Base-by-base conservation (phyloP, 2,797 vertebrate species). In the Tokudaia tokunoshimensis region DNA sequence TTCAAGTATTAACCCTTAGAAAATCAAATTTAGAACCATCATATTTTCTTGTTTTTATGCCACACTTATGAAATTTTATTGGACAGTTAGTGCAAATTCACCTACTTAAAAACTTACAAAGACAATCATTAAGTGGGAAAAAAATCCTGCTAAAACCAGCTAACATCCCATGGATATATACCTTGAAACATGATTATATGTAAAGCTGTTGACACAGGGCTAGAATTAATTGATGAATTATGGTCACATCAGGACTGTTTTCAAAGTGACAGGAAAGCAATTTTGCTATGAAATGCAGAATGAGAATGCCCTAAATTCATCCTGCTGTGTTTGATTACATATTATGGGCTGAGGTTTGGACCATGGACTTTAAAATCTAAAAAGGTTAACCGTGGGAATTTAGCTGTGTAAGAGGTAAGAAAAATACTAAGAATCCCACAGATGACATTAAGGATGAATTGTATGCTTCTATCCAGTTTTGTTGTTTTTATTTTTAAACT, bases 141-240 rank as follows among this genome's bases (percentile, higher is more conserved):
- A 1, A 72, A 0, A 41, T 41, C 34, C 6, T 4, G 20, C 0
- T 75, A 29, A 89, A 86, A 95, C 31, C 0, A 20, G 1, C 1
- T 79, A 59, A 6, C 0, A 94, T 78, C 22, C 29, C 4, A 78
- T 88, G n/a, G 59, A 57, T 57, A 80, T 91, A 14, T 12, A 67
- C 52, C 0, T 6, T 10, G 12, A 14, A 81, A 52, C 1, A 29
- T 0, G 2, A 5, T 0, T 75, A 17, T 3, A 11, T 37, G 3
- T 55, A 29, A 72, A 50, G 13, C 2, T 76, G 7, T 29, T 81
- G 2, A 79, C 6, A 19, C 1, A 52, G 19, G 3, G 6, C n/a
- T 44, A 44, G 3, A 86, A 29, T 22, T 29, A 84, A n/a, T 10
- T 63, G 15, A 44, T 63, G 9, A 7, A 20, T 84, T 63, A 5